These are phyloP conservation scores for Melieria crassipennis DNA, from an alignment of 2,888 invertebrate species.

Conservation along the genomic window DNA sequence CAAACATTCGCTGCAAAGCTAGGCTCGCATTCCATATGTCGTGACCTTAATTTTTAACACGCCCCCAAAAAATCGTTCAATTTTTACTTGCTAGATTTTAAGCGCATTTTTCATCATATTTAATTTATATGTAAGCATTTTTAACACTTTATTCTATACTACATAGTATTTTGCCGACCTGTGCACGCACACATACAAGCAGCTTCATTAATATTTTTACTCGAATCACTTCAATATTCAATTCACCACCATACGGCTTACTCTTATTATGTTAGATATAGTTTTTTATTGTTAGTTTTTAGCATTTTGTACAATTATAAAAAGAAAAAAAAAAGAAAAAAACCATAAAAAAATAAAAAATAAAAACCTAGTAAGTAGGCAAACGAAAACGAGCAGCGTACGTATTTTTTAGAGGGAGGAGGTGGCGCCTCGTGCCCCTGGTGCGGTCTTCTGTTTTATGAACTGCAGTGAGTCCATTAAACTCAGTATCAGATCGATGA, in stretches of 20 bases:
- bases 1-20: too few species aligned
- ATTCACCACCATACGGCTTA: constrained; percentile 9
- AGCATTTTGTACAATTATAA: constrained; percentile 31
- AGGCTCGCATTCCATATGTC: too few species aligned
- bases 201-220: constrained; percentile 17
- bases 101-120: constrained; percentile 19
- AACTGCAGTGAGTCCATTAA: constrained; percentile 46
- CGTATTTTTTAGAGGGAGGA: not conserved
- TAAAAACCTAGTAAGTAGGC: constrained; percentile 23
- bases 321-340: constrained; percentile 28
- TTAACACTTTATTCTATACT: not conserved
- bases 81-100: constrained; percentile 21
- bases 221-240: constrained; percentile 5
- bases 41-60: too few species aligned
- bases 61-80: not conserved
- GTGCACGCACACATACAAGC: not conserved
- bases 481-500: constrained; percentile 46
- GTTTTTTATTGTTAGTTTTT: constrained; percentile 36
- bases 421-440: not conserved
- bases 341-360: constrained; percentile 29
- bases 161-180: not conserved
- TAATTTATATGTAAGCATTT: constrained; percentile 15
- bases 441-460: constrained; percentile 37
- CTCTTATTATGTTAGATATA: constrained; percentile 39
- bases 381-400: constrained; percentile 9